These are phyloP conservation scores for Hyalella azteca DNA, from an alignment of 2,888 invertebrate species.

Conservation along the genomic window DNA sequence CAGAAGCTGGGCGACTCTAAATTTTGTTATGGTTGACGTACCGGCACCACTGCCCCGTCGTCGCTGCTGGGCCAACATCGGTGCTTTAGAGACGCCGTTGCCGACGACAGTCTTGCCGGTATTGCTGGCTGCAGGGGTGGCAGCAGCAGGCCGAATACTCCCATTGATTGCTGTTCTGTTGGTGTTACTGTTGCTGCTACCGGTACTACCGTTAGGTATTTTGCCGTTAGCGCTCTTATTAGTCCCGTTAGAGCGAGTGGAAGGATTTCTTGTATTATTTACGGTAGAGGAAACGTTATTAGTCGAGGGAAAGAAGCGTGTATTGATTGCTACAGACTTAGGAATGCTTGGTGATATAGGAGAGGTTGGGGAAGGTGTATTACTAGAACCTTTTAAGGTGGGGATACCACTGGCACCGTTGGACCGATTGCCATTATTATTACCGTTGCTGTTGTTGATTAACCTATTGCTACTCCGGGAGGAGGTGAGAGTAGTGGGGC, in stretches of 20 bases:
- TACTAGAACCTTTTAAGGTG: constrained; percentile 12
- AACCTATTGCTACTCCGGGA: neutral
- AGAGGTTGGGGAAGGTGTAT: constrained; percentile 1
- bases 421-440: neutral
- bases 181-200: neutral
- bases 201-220: neutral
- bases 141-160: neutral
- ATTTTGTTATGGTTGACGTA: neutral
- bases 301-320: neutral
- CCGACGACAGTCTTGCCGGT: neutral
- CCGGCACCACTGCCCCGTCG: constrained; percentile 5
- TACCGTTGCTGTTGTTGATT: constrained; percentile 3
- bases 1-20: no score
- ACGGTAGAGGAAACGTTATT: no score
- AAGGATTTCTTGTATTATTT: neutral
- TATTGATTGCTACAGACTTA: neutral
- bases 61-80: neutral
- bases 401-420: constrained; percentile 17
- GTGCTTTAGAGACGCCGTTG: neutral
- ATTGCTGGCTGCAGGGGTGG: neutral
- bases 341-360: constrained; percentile 13
- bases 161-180: neutral
- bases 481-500: neutral
- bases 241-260: neutral
- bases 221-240: neutral